These are phyloP conservation scores for Arctia plantaginis DNA, from an alignment of 2,888 invertebrate species.

Conservation along the genomic window DNA sequence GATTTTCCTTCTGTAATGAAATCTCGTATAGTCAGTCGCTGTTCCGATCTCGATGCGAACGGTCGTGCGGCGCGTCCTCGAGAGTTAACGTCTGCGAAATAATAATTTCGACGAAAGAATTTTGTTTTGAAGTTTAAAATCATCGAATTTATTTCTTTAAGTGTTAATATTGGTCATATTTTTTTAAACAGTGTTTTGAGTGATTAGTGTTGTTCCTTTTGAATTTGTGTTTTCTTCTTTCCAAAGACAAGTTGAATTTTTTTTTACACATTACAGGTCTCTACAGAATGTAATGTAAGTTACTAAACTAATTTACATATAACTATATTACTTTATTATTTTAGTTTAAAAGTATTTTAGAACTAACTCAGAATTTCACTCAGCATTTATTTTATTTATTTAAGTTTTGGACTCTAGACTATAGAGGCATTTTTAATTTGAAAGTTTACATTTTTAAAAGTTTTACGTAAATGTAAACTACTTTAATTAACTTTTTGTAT, in stretches of 20 bases:
- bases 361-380: neutral
- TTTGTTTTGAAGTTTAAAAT: conserved; percentile 13
- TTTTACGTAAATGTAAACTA: neutral
- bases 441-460: too few relatives aligned
- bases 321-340: conserved; percentile 18
- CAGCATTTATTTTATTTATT: neutral
- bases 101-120: conserved; percentile 20
- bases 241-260: conserved; percentile 25
- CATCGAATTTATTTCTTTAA: conserved; percentile 18
- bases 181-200: conserved; percentile 17
- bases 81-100: conserved; percentile 34
- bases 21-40: conserved; percentile 41
- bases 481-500: neutral
- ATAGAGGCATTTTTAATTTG: too few relatives aligned
- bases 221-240: conserved; percentile 22
- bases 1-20: conserved; percentile 22
- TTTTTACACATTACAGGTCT: conserved; percentile 11
- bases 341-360: conserved; percentile 1
- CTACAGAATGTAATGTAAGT: conserved; percentile 49
- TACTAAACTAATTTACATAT: conserved; percentile 37
- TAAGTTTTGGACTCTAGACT: too few relatives aligned
- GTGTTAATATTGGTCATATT: conserved; percentile 26
- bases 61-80: conserved; percentile 34
- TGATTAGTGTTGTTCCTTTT: conserved; percentile 30
- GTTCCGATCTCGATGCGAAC: conserved; percentile 33